Conservation (phyloP, 1,140 invertebrate species). For the Aporrectodea caliginosa region DNA sequence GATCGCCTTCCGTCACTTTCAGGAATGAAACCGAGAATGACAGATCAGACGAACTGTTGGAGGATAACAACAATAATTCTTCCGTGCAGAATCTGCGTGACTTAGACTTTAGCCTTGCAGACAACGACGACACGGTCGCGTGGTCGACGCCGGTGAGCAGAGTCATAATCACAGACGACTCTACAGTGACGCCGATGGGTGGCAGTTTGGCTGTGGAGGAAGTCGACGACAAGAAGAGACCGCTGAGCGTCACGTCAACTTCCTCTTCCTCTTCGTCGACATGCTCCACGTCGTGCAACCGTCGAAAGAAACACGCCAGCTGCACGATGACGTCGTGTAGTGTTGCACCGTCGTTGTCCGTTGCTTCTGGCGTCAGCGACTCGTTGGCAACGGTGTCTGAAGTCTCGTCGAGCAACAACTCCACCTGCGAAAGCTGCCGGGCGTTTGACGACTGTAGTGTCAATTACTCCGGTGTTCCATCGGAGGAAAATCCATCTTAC, state of each 20-base stretch:
- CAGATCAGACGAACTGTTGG: too few relatives aligned
- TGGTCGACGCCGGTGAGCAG: too few relatives aligned
- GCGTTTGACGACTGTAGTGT: not conserved
- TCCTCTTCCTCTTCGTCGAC: not conserved
- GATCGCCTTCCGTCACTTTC: too few relatives aligned
- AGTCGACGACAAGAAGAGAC: not conserved
- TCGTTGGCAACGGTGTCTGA: not conserved
- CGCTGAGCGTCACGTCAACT: not conserved
- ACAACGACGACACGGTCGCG: too few relatives aligned
- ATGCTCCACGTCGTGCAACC: not conserved
- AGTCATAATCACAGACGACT: too few relatives aligned
- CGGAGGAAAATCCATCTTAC: not conserved
- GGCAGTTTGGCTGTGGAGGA: not conserved
- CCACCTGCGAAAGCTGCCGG: too few relatives aligned
- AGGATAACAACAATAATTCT: not conserved
- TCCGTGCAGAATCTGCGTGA: too few relatives aligned
- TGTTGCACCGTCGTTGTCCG: not conserved
- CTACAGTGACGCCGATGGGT: too few relatives aligned
- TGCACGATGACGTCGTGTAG: not conserved
- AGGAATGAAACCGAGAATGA: too few relatives aligned
- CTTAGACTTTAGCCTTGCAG: too few relatives aligned
- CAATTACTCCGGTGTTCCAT: not conserved
- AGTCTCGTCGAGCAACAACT: not conserved
- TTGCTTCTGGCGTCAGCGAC: not conserved
- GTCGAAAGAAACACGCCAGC: not conserved